These are phyloP conservation scores for Heliconius nattereri DNA, from an alignment of 1,140 invertebrate species.

Conservation along the genomic window DNA sequence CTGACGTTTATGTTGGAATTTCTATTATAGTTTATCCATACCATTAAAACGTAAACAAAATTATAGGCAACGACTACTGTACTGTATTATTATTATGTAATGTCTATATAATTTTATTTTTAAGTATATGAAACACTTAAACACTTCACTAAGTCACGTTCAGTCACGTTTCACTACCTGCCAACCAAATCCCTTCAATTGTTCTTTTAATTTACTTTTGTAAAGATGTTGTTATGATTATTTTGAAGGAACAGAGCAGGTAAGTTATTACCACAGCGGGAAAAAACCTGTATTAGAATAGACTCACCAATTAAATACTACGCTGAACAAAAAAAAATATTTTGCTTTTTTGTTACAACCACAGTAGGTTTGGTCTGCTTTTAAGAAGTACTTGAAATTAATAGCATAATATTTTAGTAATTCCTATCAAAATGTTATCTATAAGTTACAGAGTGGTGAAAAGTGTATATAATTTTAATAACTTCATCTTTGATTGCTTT, in stretches of 20 bases:
- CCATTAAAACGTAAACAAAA: too few relatives aligned
- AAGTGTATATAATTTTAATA: neutral
- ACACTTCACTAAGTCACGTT: neutral
- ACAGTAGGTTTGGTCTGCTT: neutral
- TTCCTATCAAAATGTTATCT: neutral
- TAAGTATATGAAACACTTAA: neutral
- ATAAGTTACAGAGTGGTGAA: neutral
- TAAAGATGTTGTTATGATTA: neutral
- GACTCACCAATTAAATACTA: too few relatives aligned
- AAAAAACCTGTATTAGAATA: too few relatives aligned
- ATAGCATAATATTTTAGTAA: neutral
- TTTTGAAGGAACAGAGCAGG: neutral
- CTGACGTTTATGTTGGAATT: too few relatives aligned
- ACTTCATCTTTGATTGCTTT: neutral
- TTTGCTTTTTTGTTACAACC: neutral
- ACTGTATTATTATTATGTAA: too few relatives aligned
- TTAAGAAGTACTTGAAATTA: neutral
- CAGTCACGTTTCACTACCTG: neutral
- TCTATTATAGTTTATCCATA: too few relatives aligned
- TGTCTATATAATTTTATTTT: too few relatives aligned
- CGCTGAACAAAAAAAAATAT: neutral
- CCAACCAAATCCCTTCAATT: neutral
- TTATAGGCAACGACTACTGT: too few relatives aligned
- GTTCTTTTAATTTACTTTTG: neutral
- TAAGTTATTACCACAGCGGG: neutral